Percentiles rank a stretch among this genome's conserved stretches.
phyloP scores from a whole-genome alignment of 1,140 invertebrate species.

The Rhagoletis pomonella region DNA sequence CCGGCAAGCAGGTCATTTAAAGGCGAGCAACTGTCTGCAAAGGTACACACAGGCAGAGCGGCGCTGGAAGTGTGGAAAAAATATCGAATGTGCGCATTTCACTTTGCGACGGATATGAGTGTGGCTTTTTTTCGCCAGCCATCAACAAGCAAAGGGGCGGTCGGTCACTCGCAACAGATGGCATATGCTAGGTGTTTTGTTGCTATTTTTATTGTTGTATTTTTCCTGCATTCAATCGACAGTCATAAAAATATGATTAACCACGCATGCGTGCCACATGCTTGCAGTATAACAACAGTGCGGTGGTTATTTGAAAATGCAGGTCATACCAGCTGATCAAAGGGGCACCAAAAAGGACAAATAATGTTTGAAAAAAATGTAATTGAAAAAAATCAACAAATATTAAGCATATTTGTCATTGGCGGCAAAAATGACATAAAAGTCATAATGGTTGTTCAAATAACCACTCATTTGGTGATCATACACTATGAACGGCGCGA shows the following conservation, averaged over 20 bases:
- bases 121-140: neutral
- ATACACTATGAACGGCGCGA: neutral
- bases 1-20: slow-evolving; percentile 24
- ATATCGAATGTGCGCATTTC: neutral
- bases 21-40: slow-evolving; percentile 17
- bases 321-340: slow-evolving; percentile 22
- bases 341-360: neutral
- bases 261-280: slow-evolving; percentile 15
- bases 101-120: neutral
- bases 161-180: neutral
- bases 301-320: slow-evolving; percentile 11
- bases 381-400: slow-evolving; percentile 5
- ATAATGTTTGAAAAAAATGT: neutral
- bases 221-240: neutral
- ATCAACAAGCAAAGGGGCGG: neutral
- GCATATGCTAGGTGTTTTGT: neutral
- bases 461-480: neutral
- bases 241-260: slow-evolving; percentile 39
- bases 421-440: slow-evolving; percentile 22
- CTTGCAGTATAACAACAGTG: neutral
- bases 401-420: neutral
- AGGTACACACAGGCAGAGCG: neutral
- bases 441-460: slow-evolving; percentile 30
- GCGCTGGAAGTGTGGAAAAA: neutral
- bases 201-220: neutral